Conservation (phyloP, 2,888 invertebrate species). For the Zele albiditarsus region DNA sequence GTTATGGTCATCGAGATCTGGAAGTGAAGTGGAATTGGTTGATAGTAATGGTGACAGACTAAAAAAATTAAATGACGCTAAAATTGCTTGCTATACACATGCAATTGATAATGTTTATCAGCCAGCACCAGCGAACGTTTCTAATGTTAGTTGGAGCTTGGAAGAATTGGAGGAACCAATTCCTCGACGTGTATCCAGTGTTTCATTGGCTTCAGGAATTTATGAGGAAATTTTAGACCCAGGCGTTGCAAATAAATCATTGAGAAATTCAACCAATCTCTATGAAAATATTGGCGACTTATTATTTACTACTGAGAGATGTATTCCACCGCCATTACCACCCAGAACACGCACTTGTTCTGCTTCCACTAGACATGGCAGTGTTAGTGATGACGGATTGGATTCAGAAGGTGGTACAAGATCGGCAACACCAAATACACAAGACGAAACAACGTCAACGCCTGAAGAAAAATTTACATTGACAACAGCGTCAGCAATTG, state of each 20-base stretch:
- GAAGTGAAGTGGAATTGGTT: conserved; percentile 58
- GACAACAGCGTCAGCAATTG: conserved; percentile 41
- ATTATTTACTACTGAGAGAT: conserved; percentile 57
- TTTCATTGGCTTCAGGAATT: conserved; percentile 79
- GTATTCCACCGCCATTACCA: conserved; percentile 74
- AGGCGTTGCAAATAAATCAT: conserved; percentile 38
- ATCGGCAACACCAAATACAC: conserved; percentile 60
- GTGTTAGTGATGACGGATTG: conserved; percentile 62
- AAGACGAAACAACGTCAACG: conserved; percentile 58
- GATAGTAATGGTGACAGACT: conserved; percentile 42
- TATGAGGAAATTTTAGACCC: conserved; percentile 79
- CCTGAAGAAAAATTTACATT: conserved; percentile 55
- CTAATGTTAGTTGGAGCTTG: conserved; percentile 53
- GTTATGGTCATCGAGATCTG: conserved; percentile 54
- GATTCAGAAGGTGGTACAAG: conserved; percentile 64
- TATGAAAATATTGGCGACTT: conserved; percentile 72
- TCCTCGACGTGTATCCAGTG: conserved; percentile 75
- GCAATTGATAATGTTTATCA: conserved; percentile 66
- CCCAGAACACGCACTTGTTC: conserved; percentile 69
- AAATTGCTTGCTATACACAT: conserved; percentile 50
- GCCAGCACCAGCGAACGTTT: conserved; percentile 57
- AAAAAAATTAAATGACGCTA: conserved; percentile 51
- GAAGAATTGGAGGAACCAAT: conserved; percentile 57
- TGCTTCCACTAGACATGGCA: conserved; percentile 57
- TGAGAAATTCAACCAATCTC: conserved; percentile 53